These are phyloP conservation scores for Bos javanicus DNA, from an alignment of 2,113 vertebrate genomes.

Conservation along the genomic window DNA sequence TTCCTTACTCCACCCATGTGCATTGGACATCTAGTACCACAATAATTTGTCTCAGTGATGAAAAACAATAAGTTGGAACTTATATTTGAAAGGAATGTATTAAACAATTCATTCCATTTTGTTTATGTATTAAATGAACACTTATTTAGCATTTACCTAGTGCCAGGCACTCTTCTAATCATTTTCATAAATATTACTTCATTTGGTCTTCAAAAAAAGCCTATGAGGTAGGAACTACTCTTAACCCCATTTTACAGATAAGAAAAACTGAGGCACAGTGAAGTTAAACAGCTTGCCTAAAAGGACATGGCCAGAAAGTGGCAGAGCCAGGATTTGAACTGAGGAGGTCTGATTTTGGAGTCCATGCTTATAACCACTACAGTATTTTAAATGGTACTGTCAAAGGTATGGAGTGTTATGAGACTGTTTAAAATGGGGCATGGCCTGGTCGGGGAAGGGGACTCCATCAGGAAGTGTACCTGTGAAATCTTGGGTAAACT, in stretches of 20 bases:
- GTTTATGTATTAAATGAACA: neutral
- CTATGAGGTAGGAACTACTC: neutral
- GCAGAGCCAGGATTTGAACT: neutral
- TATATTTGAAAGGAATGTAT: neutral
- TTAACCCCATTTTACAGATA: neutral
- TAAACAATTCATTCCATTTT: neutral
- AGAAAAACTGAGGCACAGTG: neutral
- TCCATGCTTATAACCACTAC: neutral
- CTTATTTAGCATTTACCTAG: neutral
- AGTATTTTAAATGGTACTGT: neutral
- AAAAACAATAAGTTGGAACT: neutral
- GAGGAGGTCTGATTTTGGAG: neutral
- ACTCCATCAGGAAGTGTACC: neutral
- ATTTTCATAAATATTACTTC: constrained; percentile 4
- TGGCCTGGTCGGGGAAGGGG: neutral
- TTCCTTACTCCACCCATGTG: neutral
- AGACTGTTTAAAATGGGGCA: neutral
- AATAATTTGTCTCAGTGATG: neutral
- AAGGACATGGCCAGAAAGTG: neutral
- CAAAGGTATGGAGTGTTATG: neutral
- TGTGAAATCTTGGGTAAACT: neutral
- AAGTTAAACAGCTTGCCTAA: neutral
- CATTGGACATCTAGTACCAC: neutral
- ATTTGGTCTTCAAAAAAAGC: neutral
- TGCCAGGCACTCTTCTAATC: neutral